These are phyloP conservation scores for Ceratotherium simum DNA, from an alignment of 2,113 vertebrate species.

Conservation along the genomic window DNA sequence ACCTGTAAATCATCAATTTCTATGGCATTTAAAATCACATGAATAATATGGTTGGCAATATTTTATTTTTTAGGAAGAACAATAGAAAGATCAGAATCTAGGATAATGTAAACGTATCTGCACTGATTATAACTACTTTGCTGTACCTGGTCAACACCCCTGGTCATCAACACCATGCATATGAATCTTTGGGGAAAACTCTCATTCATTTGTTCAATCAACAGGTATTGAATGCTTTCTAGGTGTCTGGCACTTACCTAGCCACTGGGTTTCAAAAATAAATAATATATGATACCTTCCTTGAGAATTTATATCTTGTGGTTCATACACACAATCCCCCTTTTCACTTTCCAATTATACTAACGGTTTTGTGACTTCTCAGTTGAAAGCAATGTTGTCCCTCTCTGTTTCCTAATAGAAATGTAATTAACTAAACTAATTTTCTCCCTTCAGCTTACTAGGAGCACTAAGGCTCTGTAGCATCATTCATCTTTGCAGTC, in stretches of 20 bases:
- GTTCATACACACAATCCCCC: neutral
- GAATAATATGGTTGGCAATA: neutral
- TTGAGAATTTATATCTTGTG: neutral
- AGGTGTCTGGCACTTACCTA: neutral
- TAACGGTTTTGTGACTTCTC: neutral
- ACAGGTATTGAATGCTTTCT: neutral
- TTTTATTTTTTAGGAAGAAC: constrained; percentile 11
- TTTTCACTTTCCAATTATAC: neutral
- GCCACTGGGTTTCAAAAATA: neutral
- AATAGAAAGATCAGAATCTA: neutral
- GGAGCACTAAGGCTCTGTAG: neutral
- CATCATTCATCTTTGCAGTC: neutral
- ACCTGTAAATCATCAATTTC: neutral
- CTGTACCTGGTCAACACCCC: neutral
- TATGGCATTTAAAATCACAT: constrained; percentile 1
- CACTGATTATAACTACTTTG: neutral
- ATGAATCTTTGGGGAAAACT: neutral
- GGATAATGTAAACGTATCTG: neutral
- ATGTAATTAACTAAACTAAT: neutral
- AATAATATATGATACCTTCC: neutral
- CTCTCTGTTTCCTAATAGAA: neutral
- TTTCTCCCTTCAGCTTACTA: neutral
- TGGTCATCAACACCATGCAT: neutral
- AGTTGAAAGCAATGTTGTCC: neutral
- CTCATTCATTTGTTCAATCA: neutral